These are phyloP conservation scores for Tupaia chinensis DNA, from an alignment of 2,113 vertebrate genomes.

Conservation along the genomic window DNA sequence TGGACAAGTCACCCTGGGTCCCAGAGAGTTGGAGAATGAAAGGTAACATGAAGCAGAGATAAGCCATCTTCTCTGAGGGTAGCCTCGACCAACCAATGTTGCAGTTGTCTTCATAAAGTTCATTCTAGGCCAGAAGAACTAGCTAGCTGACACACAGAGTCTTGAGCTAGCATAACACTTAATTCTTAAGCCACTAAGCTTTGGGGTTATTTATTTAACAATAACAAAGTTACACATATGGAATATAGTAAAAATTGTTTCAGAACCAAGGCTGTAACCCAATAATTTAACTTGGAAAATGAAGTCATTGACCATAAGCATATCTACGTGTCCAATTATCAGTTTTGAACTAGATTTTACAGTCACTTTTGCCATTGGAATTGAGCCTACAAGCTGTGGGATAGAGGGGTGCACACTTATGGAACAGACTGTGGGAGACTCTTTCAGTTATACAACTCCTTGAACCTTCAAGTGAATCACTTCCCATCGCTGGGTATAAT, in stretches of 20 bases:
- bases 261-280: neutral
- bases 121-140: neutral
- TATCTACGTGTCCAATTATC: neutral
- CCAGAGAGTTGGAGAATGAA: neutral
- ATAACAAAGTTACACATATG: neutral
- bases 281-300: constrained; percentile 18
- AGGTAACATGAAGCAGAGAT: neutral
- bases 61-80: neutral
- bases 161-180: neutral
- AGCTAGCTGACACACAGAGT: neutral
- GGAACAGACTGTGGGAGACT: neutral
- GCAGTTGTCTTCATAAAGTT: neutral
- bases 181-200: neutral
- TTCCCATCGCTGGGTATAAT: neutral
- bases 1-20: neutral
- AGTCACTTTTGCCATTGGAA: neutral
- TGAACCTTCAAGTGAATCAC: neutral
- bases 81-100: neutral
- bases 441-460: neutral
- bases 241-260: neutral
- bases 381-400: neutral
- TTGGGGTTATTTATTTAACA: neutral
- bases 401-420: neutral
- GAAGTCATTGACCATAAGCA: neutral
- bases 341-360: neutral